These are phyloP conservation scores for Columba livia DNA, from an alignment of 2,113 vertebrate genomes.

Conservation along the genomic window DNA sequence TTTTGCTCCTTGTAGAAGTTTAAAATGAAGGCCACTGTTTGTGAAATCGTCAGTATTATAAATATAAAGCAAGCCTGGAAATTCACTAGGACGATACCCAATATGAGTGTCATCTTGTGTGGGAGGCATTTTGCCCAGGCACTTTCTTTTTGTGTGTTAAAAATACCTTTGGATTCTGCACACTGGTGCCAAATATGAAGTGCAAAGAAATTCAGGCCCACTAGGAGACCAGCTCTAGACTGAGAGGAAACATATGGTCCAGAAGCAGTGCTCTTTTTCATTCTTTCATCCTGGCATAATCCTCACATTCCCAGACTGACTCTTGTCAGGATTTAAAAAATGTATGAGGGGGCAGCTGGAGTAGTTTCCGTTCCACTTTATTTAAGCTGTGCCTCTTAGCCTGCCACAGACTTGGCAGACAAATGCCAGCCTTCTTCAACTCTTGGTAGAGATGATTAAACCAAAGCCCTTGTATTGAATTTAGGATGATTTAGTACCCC, in stretches of 20 bases:
- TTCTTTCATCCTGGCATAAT: conserved; percentile 44
- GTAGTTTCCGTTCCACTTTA: conserved; percentile 54
- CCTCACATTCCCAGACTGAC: conserved; percentile 54
- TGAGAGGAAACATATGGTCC: conserved; percentile 55
- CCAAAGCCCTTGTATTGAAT: conserved; percentile 1
- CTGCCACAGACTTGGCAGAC: conserved; percentile 36
- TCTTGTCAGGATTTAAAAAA: conserved; percentile 53
- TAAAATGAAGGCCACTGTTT: neutral
- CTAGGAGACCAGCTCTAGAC: conserved; percentile 38
- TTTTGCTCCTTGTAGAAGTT: neutral
- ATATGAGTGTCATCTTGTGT: neutral
- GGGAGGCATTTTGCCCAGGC: neutral
- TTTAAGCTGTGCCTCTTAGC: conserved; percentile 25
- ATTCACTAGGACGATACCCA: neutral
- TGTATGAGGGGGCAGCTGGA: conserved; percentile 37
- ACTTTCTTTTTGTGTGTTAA: neutral
- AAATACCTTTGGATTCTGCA: conserved; percentile 4
- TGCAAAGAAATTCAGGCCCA: conserved; percentile 34
- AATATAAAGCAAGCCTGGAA: neutral
- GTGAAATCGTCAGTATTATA: neutral
- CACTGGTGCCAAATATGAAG: neutral
- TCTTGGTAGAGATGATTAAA: neutral
- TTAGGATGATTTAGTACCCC: neutral
- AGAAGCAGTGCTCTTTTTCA: conserved; percentile 31
- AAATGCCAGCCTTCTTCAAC: conserved; percentile 41